A percentile compares a stretch with the other conserved stretches of the same genome.
phyloP scores from a whole-genome alignment of 2,113 vertebrate genomes.

The Nesogale talazaci region DNA sequence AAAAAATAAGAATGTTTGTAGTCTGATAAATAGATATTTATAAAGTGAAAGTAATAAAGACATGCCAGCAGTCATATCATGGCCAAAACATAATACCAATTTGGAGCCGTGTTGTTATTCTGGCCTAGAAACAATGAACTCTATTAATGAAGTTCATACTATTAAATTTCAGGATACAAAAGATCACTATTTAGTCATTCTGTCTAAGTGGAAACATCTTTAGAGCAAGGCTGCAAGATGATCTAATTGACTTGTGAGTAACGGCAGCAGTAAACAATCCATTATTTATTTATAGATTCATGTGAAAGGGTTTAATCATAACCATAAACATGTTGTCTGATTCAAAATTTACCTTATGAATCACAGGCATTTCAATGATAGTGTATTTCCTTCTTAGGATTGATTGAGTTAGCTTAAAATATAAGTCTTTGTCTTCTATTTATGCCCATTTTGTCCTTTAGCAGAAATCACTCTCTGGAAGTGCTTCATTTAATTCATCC shows the following conservation, averaged over 20 bases:
- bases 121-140: constrained; percentile 21
- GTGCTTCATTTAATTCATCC: constrained; percentile 19
- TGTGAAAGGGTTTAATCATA: constrained; percentile 36
- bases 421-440: not conserved
- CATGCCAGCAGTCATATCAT: not conserved
- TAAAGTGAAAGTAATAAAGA: constrained; percentile 16
- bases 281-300: constrained; percentile 5
- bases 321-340: constrained; percentile 18
- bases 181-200: not conserved
- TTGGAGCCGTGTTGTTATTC: constrained; percentile 7
- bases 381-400: not conserved
- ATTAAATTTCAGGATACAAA: constrained; percentile 22
- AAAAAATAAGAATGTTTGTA: not conserved
- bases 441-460: constrained; percentile 11
- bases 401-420: not conserved
- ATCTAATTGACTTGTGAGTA: not conserved
- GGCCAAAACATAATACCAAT: not conserved
- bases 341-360: constrained; percentile 36
- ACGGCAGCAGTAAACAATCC: not conserved
- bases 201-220: constrained; percentile 14
- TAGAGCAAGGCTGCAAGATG: constrained; percentile 26
- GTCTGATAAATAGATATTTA: constrained; percentile 34
- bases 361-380: not conserved
- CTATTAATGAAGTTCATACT: not conserved
- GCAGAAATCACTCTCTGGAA: not conserved